Base-by-base conservation (phyloP, 1,140 invertebrate genomes). In the Aricia agestis region DNA sequence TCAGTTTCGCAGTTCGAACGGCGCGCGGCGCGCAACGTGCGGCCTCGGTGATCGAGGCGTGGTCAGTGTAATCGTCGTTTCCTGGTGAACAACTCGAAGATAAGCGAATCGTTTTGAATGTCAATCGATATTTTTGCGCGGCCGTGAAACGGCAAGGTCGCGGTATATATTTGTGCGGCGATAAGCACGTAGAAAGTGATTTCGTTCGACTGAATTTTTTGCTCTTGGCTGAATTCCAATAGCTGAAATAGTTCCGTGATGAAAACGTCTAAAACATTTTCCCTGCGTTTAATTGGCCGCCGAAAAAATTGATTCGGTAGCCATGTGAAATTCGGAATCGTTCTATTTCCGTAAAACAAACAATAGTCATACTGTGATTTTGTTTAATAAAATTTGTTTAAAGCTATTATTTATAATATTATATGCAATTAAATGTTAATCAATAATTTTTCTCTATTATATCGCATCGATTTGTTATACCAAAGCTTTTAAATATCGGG, bases 111-210 rank as follows among this genome's bases (percentile, higher is more conserved):
- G 81, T 84, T 85, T 89, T 85, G 84, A 87, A 89, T 89, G 85
- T 89, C 83, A 91, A 82, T 87, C 88, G 86, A 89, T 91, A 91
- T 91, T 90, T 91, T 91, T 88, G 86, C 87, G 78, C 81, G 85
- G 77, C 89, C 85, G 78, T 88, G 87, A 88, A 85, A 77, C 80
- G 74, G 84, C 86, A 90, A 91, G 87, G 89, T 84, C 83, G 78
- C 45, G 69, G 77, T 79, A 82, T 84, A 82, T 77, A 80, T 82
- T 85, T 87, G 87, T 84, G 83, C 81, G 77, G 78, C 80, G 80
- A 85, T 86, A 85, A 84, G 75, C 76, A 79, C 72, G 84, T 86
- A 85, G 86, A 91, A 91, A 89, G 87, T 89, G 82, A 90, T 87
- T 87, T 71, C 77, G 78, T 88, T 87, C 81, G 78, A 77, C 74